These are phyloP conservation scores for Zaprionus gabonicus DNA, from an alignment of 1,140 invertebrate species.

Conservation along the genomic window DNA sequence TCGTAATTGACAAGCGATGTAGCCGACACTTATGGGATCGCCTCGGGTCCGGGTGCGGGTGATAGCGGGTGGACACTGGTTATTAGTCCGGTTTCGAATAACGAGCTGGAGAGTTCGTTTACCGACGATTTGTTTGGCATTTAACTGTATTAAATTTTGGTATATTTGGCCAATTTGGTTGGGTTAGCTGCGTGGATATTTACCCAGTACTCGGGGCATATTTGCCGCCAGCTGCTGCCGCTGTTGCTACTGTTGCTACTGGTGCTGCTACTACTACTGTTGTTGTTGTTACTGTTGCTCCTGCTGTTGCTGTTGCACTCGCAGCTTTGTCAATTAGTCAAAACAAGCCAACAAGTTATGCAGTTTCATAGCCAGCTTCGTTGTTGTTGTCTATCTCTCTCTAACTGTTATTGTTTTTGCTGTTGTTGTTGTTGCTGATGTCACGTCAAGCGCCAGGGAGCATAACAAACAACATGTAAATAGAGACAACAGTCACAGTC, in stretches of 20 bases:
- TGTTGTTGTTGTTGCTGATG: conserved; percentile 17
- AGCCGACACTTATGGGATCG: conserved; percentile 5
- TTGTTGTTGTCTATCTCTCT: not conserved
- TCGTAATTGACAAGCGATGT: conserved; percentile 35
- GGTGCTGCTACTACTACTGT: conserved; percentile 2
- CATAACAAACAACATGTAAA: conserved; percentile 68
- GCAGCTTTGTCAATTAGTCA: conserved; percentile 66
- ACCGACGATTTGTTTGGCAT: conserved; percentile 2
- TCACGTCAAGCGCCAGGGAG: conserved; percentile 43
- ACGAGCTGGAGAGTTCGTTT: not conserved
- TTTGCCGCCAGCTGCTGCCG: conserved; percentile 19
- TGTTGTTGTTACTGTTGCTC: not conserved
- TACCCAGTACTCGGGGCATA: conserved; percentile 32
- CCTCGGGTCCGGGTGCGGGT: no score
- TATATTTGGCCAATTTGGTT: not conserved
- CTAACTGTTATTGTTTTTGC: not conserved
- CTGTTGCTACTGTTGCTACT: conserved; percentile 4
- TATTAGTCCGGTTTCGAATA: not conserved
- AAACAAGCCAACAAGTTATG: conserved; percentile 69
- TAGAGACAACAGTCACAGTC: conserved; percentile 35
- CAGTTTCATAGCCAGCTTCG: conserved; percentile 23
- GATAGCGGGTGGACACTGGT: not conserved
- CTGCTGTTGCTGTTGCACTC: not conserved
- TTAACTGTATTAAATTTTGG: conserved; percentile 12
- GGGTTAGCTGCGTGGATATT: conserved; percentile 13